Percentiles rank a stretch among this genome's conserved stretches.
Conservation (phyloP, 2,113 vertebrate species). For the Amblyopsis rosae region DNA sequence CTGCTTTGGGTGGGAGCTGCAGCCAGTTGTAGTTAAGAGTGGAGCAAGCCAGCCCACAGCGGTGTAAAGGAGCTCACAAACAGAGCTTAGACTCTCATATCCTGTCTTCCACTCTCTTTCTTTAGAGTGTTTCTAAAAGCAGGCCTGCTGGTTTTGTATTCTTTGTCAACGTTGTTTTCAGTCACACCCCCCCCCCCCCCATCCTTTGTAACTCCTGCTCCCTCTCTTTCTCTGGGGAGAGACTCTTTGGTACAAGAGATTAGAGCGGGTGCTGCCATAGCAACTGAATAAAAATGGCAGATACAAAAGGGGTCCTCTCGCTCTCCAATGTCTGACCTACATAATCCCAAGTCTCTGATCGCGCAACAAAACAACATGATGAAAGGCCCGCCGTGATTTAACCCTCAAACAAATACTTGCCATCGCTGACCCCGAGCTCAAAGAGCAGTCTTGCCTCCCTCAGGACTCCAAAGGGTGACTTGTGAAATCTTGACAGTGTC, state of each 20-base stretch:
- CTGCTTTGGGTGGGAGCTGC: slow-evolving; percentile 6
- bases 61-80: slow-evolving; percentile 40
- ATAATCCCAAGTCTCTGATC: slow-evolving; percentile 79
- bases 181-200: slow-evolving; percentile 32
- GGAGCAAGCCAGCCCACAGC: slow-evolving; percentile 35
- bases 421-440: slow-evolving; percentile 61
- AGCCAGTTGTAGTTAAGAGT: slow-evolving; percentile 22
- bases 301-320: slow-evolving; percentile 72
- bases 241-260: slow-evolving; percentile 77
- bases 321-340: slow-evolving; percentile 79
- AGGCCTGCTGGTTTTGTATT: slow-evolving; percentile 59
- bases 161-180: slow-evolving; percentile 75
- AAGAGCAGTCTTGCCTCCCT: slow-evolving; percentile 49
- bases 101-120: slow-evolving; percentile 52
- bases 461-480: slow-evolving; percentile 59
- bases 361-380: slow-evolving; percentile 73
- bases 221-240: slow-evolving; percentile 67
- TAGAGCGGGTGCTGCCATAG: slow-evolving; percentile 79
- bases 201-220: slow-evolving; percentile 71
- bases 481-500: slow-evolving; percentile 60
- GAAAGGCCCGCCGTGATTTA: slow-evolving; percentile 71
- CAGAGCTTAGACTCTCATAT: slow-evolving; percentile 53
- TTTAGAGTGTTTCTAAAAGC: slow-evolving; percentile 65
- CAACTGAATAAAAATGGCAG: slow-evolving; percentile 81
- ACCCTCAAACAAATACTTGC: slow-evolving; percentile 73